Evolutionary conservation across 2,888 invertebrate genomes (phyloP), one percentile per base, ranked within the genome.

Genomic region (Liopterus haemorrhoidalis): DNA sequence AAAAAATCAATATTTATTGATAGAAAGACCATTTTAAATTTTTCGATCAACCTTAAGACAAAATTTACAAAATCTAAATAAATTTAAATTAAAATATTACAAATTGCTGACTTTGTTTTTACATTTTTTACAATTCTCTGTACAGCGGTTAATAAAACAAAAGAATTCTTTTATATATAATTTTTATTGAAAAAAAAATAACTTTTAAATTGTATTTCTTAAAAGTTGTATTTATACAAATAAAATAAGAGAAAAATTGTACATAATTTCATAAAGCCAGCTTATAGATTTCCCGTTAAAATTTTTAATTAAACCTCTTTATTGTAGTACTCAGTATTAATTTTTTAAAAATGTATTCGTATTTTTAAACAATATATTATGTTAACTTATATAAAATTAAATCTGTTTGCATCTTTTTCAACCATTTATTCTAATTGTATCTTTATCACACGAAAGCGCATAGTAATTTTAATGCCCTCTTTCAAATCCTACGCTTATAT

Each of bases 311-410:
- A 5, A 11, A 25, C 12, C 12, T 25, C 25, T 25, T 11, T 11
- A 25, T 25, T 25, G 25, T 25, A 25, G n/a, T 11, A 11, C 25
- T n/a, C n/a, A 25, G n/a, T n/a, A 25, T 25, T 12, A 25, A 22
- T 22, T 22, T 5, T 22, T 22, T 5, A 8, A 8, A 8, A 22
- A 9, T 9, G 24, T 22, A 5, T 5, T 25, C 12, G 12, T 25
- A 3, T 5, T 25, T 22, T 22, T 22, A 25, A 25, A 25, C 12
- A 25, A 25, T 11, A 25, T 25, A 5, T 12, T 25, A 25, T 3
- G 25, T 22, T 22, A 8, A 22, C 9, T 22, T 22, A 22, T 22
- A 8, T 9, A 22, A 22, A 22, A 22, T 8, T 22, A 5, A 5
- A 8, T 22, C 22, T 22, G 9, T 9, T 8, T 8, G 5, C 9